Percentiles rank a stretch among this genome's conserved stretches.
Conservation (phyloP, 2,888 invertebrate species). For the Cosmorhoe ocellata region DNA sequence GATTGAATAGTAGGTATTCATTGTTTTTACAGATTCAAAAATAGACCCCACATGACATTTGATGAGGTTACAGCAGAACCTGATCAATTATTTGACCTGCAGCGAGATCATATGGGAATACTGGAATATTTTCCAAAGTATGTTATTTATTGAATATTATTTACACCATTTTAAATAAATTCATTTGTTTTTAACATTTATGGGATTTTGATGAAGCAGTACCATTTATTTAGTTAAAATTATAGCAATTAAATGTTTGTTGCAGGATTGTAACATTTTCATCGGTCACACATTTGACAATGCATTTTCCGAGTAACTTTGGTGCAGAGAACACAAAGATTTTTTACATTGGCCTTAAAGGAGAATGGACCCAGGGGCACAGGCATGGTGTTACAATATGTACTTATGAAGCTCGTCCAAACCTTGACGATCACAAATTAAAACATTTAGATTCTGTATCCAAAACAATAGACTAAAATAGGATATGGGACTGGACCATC, state of each 20-base stretch:
- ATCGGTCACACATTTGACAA: conserved; percentile 92
- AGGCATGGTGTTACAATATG: conserved; percentile 95
- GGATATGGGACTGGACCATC: not conserved
- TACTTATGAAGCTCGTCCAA: conserved; percentile 93
- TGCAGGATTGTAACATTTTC: conserved; percentile 95
- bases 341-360: conserved; percentile 97
- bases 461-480: conserved; percentile 77
- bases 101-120: conserved; percentile 88
- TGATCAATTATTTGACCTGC: conserved; percentile 95
- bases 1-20: too few relatives aligned
- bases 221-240: not conserved
- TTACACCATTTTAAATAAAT: too few relatives aligned
- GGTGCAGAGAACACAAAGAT: conserved; percentile 92
- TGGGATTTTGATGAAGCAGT: too few relatives aligned
- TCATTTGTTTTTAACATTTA: too few relatives aligned
- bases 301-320: conserved; percentile 95
- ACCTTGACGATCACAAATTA: conserved; percentile 92
- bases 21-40: conserved; percentile 89
- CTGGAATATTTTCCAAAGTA: conserved; percentile 96
- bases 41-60: conserved; percentile 96
- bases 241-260: conserved; percentile 38
- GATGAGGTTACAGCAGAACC: conserved; percentile 89
- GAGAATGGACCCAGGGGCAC: conserved; percentile 93
- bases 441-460: conserved; percentile 84
- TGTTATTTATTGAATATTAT: conserved; percentile 42